Base-by-base conservation (phyloP, 2,113 vertebrate genomes). In the Philantomba maxwellii region DNA sequence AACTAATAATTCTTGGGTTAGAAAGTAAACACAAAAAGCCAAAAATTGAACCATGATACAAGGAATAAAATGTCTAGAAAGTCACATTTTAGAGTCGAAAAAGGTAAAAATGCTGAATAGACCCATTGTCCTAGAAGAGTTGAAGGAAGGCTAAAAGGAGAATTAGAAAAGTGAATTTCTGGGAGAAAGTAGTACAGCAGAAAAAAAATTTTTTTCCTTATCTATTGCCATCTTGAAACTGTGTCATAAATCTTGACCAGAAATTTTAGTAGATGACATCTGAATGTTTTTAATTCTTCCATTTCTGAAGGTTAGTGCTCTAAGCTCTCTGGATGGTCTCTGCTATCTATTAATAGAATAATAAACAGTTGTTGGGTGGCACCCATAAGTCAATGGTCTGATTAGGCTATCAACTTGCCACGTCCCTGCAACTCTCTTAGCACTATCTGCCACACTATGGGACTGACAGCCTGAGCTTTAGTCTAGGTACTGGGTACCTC, bases 361-460 rank as follows among this genome's bases (percentile, higher is more conserved):
- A 96, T 95, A 97, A 97, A 90, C 73, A 96, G 55, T 33, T 70
- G 93, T 97, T 96, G 97, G 98, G 97, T 97, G 97, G 95, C 93
- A 96, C 73, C 85, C 43, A 3, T 11, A 66, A 97, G 78, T 16
- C 90, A 77, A 19, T 77, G 95, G 14, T 77, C 97, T 97, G 94
- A 97, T 97, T 96, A 88, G 92, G 97, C 93, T 62, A 95, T 11
- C 36, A 57, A 51, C 28, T 97, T 83, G n/a, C 92, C 91, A 51
- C 39, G 62, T 97, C 98, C 98, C 97, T 98, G 97, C 66, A 97
- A 97, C 91, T 91, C 84, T 97, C 97, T 97, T 95, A 97, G 97
- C 91, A 94, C 92, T 97, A 89, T 70, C 25, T 88, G 43, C 84
- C 97, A 60, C 98, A 86, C 87, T 73, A 51, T 12, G 83, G 87